A percentile compares a stretch with the other conserved stretches of the same genome.
Evolutionary conservation across 2,113 vertebrate species (phyloP).

Genomic region (Chaetorhynchus papuensis): DNA sequence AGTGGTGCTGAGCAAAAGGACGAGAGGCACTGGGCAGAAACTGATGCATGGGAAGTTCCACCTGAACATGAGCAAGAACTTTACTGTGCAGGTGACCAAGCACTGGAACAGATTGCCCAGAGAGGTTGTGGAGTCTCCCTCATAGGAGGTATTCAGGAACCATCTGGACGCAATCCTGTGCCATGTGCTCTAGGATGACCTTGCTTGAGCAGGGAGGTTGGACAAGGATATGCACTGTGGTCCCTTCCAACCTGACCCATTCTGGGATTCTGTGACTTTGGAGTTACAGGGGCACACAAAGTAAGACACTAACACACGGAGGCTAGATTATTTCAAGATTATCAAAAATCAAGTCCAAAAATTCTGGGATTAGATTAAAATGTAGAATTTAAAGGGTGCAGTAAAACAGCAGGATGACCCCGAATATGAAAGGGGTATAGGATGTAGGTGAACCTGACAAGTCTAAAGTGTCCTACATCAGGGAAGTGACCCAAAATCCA

Average conservation of each 20-base stretch:
- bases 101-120: not conserved
- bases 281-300: not conserved
- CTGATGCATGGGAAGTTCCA: not conserved
- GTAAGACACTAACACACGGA: not conserved
- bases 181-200: not conserved
- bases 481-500: not conserved
- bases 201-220: not conserved
- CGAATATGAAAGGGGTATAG: not conserved
- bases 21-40: not conserved
- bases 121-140: not conserved
- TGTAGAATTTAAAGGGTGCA: not conserved
- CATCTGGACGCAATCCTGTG: not conserved
- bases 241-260: not conserved
- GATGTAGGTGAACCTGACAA: not conserved
- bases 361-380: not conserved
- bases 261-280: not conserved
- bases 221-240: not conserved
- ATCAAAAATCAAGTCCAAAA: not conserved
- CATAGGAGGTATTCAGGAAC: fast-evolving
- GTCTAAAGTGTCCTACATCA: not conserved
- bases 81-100: not conserved
- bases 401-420: not conserved
- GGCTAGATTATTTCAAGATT: not conserved
- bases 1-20: not conserved
- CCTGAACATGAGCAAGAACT: not conserved